Evolutionary conservation across 2,888 invertebrate species (phyloP).

Genomic region (Ceramica pisi): DNA sequence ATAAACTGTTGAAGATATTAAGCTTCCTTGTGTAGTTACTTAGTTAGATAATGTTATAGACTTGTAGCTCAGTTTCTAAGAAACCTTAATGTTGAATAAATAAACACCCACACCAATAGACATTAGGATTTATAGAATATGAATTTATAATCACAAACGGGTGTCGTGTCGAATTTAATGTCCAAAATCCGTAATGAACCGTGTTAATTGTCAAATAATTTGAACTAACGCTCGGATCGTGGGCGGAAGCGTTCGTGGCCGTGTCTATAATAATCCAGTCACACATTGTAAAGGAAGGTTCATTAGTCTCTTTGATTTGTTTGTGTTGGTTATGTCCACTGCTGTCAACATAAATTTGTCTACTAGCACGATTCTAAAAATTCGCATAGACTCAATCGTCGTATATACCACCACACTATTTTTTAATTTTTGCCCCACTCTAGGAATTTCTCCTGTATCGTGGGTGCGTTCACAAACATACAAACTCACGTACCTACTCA

Average conservation of each 20-base stretch:
- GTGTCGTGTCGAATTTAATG: constrained; percentile 26
- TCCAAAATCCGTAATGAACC: constrained; percentile 23
- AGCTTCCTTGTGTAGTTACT: background rate
- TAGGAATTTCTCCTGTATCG: too few relatives aligned
- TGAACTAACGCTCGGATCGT: constrained; percentile 16
- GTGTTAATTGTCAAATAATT: constrained; percentile 37
- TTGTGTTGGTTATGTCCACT: constrained; percentile 5
- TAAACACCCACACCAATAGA: background rate
- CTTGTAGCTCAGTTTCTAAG: too few relatives aligned
- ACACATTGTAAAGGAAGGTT: constrained; percentile 16
- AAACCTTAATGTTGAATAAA: background rate
- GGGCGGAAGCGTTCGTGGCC: constrained; percentile 19
- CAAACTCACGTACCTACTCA: too few relatives aligned
- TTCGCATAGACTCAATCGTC: too few relatives aligned
- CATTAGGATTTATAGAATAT: constrained; percentile 14
- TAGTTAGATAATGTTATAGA: background rate
- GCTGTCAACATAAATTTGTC: too few relatives aligned
- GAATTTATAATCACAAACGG: constrained; percentile 15
- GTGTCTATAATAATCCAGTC: constrained; percentile 4
- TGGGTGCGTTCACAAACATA: too few relatives aligned
- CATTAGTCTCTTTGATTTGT: constrained; percentile 9
- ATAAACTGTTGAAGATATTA: constrained; percentile 9
- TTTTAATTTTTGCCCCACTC: too few relatives aligned
- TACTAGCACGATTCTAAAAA: too few relatives aligned
- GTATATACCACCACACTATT: too few relatives aligned